Percentiles rank a stretch among this genome's conserved stretches.
These are phyloP conservation scores for Heteromurus nitidus DNA, from an alignment of 2,888 invertebrate species.

Conservation along the genomic window DNA sequence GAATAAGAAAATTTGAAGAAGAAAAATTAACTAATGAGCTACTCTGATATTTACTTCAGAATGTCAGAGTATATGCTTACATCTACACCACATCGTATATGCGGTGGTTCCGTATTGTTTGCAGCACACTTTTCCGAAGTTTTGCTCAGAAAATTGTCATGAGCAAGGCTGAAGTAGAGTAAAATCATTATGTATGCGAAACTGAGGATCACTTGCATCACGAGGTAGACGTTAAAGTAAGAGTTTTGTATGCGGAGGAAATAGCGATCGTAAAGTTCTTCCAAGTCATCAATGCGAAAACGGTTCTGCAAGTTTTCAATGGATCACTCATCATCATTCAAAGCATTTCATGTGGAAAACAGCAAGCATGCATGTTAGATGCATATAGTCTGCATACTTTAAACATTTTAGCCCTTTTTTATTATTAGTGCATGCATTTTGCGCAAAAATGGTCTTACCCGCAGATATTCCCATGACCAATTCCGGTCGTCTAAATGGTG, in stretches of 20 bases:
- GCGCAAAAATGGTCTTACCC: conserved; percentile 79
- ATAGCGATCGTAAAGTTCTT: conserved; percentile 84
- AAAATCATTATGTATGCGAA: conserved; percentile 78
- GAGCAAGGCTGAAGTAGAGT: conserved; percentile 57
- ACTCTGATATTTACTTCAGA: not conserved
- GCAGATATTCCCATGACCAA: conserved; percentile 82
- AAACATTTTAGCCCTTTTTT: no score
- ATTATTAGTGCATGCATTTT: no score
- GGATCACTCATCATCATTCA: not conserved
- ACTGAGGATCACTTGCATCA: conserved; percentile 82
- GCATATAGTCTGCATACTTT: not conserved
- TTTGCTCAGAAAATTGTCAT: conserved; percentile 22
- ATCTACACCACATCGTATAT: conserved; percentile 19
- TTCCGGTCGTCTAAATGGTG: conserved; percentile 75
- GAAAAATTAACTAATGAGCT: not conserved
- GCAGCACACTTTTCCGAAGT: not conserved
- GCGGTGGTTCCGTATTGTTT: not conserved
- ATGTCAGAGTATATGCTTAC: conserved; percentile 12
- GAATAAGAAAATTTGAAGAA: conserved; percentile 63
- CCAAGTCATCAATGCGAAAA: conserved; percentile 84
- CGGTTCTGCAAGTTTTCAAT: conserved; percentile 80
- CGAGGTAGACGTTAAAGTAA: conserved; percentile 85
- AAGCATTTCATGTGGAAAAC: not conserved
- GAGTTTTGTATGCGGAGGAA: conserved; percentile 86
- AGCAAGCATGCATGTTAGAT: not conserved